Percentiles rank a stretch among this genome's conserved stretches.
phyloP scores from a whole-genome alignment of 2,113 vertebrate genomes.

The Parus major region DNA sequence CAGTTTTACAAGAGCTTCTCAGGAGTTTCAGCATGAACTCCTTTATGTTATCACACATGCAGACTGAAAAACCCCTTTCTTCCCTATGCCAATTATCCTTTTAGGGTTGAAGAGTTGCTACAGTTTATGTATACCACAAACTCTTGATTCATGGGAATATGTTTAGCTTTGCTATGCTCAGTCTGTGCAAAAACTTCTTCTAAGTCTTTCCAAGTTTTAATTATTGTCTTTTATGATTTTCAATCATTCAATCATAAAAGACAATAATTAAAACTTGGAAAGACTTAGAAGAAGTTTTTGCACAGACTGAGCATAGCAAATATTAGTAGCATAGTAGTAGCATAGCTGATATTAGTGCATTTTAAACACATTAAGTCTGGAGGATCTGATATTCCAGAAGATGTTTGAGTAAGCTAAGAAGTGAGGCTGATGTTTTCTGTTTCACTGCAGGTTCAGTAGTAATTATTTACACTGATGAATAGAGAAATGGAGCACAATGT shows the following conservation, averaged over 20 bases:
- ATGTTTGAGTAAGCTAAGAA: neutral
- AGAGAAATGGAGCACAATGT: neutral
- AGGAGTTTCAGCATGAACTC: constrained; percentile 29
- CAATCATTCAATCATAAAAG: too few species aligned
- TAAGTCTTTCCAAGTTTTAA: neutral
- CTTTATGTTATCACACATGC: neutral
- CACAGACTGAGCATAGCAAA: neutral
- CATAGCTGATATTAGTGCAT: neutral
- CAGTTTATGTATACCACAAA: neutral
- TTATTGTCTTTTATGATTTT: neutral
- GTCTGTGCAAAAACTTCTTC: neutral
- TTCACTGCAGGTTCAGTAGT: neutral
- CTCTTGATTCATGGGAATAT: neutral
- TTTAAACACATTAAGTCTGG: neutral
- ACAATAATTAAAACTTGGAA: neutral
- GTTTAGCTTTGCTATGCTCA: neutral
- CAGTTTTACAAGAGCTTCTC: constrained; percentile 19
- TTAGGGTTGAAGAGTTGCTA: neutral
- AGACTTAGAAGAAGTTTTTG: neutral
- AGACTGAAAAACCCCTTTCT: constrained; percentile 27
- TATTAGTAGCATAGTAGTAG: too few species aligned
- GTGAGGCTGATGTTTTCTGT: neutral
- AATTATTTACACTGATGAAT: neutral
- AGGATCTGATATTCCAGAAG: neutral
- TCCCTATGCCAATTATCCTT: neutral